Base-by-base conservation (phyloP, 2,888 invertebrate species). In the Caenorhabditis sp. region DNA sequence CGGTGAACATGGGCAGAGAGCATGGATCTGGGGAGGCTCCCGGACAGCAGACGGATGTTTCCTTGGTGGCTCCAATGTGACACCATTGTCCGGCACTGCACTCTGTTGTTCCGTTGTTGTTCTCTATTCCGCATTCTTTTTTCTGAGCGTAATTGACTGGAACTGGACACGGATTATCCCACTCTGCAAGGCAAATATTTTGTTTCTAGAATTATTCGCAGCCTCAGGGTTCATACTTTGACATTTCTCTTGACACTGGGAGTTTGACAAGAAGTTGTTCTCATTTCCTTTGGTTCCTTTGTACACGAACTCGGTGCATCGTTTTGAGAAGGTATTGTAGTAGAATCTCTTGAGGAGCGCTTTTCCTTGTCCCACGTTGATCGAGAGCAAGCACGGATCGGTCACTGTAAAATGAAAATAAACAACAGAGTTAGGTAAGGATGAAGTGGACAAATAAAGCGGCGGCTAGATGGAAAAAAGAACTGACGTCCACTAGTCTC, bases 281-380 rank as follows among this genome's bases (percentile, higher is more conserved):
- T 88, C 88, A 72, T 88, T 88, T 71, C 88, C 88, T 24, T 81
- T 82, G 35, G 79, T 83, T 37, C 80, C 87, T 30, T 81, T 80
- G 76, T 87, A 88, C 22, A 83, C 65, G 75, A 88, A 88, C 52
- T 88, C 87, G 9, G 81, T 82, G 55, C 88, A 88, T 48, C 82
- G 73, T 52, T 85, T 83, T 15, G 85, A 81, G 65, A 86, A 79
- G 4, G 85, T 84, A 65, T 88, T 86, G 83, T 86, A 88, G 79
- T 86, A 87, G 76, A 80, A 88, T 55, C 80, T 68, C 59, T 81
- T 83, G 30, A 88, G 74, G 9, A 80, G 70, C 22, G 83, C 81
- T 39, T 72, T 77, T 43, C 88, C 88, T 45, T 84, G 82, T 8
- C 88, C 88, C 5, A 83, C 71, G 53, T 83, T 83, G 37, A 88